phyloP scores from a whole-genome alignment of 2,797 vertebrate genomes.

The Chlorospingus flavigularis region DNA sequence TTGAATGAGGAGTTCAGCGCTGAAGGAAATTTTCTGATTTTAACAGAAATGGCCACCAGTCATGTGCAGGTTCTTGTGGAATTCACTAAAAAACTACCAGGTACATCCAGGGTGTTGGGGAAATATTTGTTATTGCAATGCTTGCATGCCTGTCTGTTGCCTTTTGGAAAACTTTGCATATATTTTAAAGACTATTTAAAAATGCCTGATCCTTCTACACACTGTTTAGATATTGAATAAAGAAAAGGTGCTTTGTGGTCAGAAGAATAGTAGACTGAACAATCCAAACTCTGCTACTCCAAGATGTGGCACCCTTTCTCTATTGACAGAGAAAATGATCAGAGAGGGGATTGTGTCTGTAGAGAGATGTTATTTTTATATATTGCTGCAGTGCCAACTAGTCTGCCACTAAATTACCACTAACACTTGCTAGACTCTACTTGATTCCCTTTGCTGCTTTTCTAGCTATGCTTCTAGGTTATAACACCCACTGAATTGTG shows the following conservation, averaged over 20 bases:
- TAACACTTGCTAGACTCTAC: background rate
- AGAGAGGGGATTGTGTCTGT: background rate
- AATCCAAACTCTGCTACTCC: background rate
- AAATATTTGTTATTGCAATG: background rate
- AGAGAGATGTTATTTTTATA: background rate
- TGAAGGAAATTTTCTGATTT: constrained; percentile 96
- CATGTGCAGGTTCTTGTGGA: constrained; percentile 97
- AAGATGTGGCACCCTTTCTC: background rate
- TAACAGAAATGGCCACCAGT: constrained; percentile 97
- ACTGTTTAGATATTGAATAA: background rate
- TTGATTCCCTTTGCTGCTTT: background rate
- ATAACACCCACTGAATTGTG: background rate
- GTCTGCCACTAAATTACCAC: background rate
- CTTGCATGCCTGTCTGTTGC: background rate
- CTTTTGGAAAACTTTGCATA: background rate
- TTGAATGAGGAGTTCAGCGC: constrained; percentile 91
- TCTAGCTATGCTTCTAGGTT: background rate
- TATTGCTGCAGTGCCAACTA: background rate
- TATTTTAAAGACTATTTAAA: background rate
- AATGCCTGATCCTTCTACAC: background rate
- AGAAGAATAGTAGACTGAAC: background rate
- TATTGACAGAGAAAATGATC: background rate
- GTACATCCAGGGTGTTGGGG: constrained; percentile 53
- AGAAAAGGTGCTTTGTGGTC: background rate
- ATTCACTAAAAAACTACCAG: constrained; percentile 98